A percentile compares a stretch with the other conserved stretches of the same genome.
Conservation (phyloP, 2,113 vertebrate genomes). For the Crypturellus undulatus region DNA sequence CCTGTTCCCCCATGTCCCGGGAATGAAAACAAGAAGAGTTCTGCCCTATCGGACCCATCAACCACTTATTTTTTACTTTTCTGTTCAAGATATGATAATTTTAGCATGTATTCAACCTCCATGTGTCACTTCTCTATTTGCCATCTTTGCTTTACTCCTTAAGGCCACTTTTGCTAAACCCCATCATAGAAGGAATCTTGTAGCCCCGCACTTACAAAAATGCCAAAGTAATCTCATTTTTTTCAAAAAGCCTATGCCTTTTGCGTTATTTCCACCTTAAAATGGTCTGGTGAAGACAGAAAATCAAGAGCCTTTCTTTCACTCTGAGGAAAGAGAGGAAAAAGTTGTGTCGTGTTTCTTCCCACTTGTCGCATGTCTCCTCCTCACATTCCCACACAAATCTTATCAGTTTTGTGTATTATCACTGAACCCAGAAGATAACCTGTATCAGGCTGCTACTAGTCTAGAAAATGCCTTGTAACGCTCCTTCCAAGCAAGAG, state of each 20-base stretch:
- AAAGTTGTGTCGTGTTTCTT: background rate
- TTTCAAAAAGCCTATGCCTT: background rate
- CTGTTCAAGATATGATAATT: background rate
- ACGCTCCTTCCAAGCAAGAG: background rate
- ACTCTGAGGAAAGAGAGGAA: background rate
- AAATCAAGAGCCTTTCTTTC: background rate
- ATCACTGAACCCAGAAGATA: background rate
- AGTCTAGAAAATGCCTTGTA: background rate
- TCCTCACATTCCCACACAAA: background rate
- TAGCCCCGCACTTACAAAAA: background rate
- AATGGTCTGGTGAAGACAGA: background rate
- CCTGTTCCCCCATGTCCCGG: background rate
- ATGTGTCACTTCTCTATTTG: background rate
- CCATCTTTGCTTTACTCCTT: background rate
- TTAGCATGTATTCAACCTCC: background rate
- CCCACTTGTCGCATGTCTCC: background rate
- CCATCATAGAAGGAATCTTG: background rate
- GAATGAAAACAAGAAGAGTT: background rate
- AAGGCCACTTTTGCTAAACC: background rate
- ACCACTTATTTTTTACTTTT: background rate
- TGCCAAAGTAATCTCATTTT: background rate
- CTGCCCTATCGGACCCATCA: background rate
- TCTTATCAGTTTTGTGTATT: background rate
- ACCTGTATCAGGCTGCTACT: background rate
- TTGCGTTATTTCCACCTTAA: slow-evolving; percentile 1